Evolutionary conservation across 2,797 vertebrate genomes (phyloP).

Genomic region (Lacerta agilis): DNA sequence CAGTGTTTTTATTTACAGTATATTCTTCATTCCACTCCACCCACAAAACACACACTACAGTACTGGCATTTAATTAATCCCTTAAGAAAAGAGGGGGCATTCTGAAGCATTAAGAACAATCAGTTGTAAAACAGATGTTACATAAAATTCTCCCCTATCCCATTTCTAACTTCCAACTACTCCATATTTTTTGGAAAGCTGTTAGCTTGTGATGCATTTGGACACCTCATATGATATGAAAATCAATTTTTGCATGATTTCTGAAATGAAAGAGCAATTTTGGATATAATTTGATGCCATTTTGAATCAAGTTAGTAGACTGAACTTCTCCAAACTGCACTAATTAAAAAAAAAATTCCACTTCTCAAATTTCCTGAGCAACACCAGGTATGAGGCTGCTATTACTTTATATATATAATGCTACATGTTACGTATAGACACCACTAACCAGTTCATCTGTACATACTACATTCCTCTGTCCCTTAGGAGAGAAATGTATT

Average conservation of each 20-base stretch:
- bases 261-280: too few species aligned
- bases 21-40: background rate
- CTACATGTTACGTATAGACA: background rate
- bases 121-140: background rate
- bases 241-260: too few species aligned
- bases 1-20: background rate
- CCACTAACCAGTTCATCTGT: background rate
- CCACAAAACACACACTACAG: background rate
- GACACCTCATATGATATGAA: too few species aligned
- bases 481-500: background rate
- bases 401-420: background rate
- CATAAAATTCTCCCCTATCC: background rate
- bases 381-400: too few species aligned
- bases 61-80: background rate
- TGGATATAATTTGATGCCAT: too few species aligned
- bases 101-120: background rate
- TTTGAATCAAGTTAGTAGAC: too few species aligned
- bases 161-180: background rate
- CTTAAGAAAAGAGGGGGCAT: background rate
- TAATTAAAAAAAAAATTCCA: too few species aligned
- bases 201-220: background rate
- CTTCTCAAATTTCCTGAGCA: too few species aligned
- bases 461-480: background rate
- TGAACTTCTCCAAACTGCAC: too few species aligned
- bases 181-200: background rate